These are phyloP conservation scores for Tenthredo notha DNA, from an alignment of 2,888 invertebrate genomes.

Conservation along the genomic window DNA sequence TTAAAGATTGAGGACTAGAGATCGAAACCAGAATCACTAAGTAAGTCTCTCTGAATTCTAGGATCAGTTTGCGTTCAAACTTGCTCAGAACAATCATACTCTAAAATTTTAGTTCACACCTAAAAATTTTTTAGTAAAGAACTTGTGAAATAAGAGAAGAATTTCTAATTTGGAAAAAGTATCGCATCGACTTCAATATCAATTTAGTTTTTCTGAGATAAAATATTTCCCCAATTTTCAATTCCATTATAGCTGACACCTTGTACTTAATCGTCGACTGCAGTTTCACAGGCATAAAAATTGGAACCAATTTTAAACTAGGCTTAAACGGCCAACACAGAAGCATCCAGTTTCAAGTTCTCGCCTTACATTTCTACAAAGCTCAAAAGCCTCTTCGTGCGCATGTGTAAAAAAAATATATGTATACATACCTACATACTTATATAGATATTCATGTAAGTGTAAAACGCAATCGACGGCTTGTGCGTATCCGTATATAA, in stretches of 20 bases:
- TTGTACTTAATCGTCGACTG: constrained; percentile 28
- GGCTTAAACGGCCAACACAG: constrained; percentile 28
- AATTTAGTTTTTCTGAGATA: neutral
- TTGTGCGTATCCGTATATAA: neutral
- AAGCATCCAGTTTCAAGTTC: constrained; percentile 51
- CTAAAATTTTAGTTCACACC: no score
- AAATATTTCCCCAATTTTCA: neutral
- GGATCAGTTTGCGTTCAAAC: no score
- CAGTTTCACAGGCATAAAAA: constrained; percentile 17
- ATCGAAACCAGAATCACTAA: no score
- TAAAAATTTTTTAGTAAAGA: no score
- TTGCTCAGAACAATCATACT: no score
- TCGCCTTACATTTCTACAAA: constrained; percentile 39
- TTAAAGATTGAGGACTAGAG: no score
- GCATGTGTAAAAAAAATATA: constrained; percentile 28
- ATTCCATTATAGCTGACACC: neutral
- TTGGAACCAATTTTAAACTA: constrained; percentile 34
- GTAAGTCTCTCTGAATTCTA: no score
- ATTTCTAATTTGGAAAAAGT: neutral
- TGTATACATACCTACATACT: neutral
- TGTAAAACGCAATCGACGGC: neutral
- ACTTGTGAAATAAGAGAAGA: no score
- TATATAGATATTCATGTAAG: constrained; percentile 7
- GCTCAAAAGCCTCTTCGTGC: constrained; percentile 12
- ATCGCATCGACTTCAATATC: neutral